Evolutionary conservation across 1,140 invertebrate species (phyloP), one percentile per base, ranked within the genome.

Genomic region (Orchestia grillus): DNA sequence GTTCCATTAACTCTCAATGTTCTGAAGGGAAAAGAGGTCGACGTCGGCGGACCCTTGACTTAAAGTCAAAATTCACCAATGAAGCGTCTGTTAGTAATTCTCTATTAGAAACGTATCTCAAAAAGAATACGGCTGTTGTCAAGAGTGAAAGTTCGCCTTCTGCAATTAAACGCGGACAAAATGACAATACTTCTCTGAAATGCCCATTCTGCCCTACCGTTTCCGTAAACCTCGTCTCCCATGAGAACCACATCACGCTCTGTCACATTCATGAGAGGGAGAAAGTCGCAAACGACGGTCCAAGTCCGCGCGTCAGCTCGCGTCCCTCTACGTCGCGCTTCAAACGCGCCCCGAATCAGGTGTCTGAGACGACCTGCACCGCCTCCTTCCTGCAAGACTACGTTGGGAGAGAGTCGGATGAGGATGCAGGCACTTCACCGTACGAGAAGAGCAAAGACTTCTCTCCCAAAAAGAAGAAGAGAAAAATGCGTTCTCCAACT

Each of bases 191-290:
- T 19, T 28, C 19, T 45, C 15, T 94, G 44, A 94, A 94, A 47
- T 94, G 92, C 44, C 92, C 92, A 40, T 94, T 94, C 41, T 94
- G 92, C 44, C 92, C 92, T 19, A 45, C 44, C 47, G 92, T 94
- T 94, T 94, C 92, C 40, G 11, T n/a, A 36, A 45, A 45, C n/a
- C 44, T 45, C 4, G 41, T 47, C 40, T 42, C 92, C 11, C 92
- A 94, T 45, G 92, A 94, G 40, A 94, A 94, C 28, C 92, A 94
- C 92, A 94, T 94, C 44, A 94, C 0, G 40, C 44, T 94, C 11
- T 47, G 44, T 40, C 92, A 94, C 44, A 94, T 94, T 94, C 19
- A 94, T 40, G 44, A 47, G 44, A 47, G 8, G 3, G 92, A 94
- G 43, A 44, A 43, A 44, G 41, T 11, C 0, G 41, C 0, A 3